These are phyloP conservation scores for Odocoileus hemionus DNA, from an alignment of 2,113 vertebrate genomes.

Conservation along the genomic window DNA sequence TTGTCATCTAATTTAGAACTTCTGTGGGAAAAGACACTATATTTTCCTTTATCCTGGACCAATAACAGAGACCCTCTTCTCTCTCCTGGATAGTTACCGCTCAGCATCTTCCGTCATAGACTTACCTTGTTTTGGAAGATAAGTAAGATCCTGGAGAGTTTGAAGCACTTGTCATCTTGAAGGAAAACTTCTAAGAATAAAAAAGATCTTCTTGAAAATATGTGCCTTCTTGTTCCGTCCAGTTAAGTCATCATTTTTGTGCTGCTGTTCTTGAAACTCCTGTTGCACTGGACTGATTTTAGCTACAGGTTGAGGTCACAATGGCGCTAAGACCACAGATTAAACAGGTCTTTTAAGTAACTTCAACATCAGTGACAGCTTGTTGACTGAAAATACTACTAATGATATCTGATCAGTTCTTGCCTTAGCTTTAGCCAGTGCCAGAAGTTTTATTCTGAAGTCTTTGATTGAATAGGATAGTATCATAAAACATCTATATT, in stretches of 20 bases:
- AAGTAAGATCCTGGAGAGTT: slow-evolving; percentile 29
- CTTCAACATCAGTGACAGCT: neutral
- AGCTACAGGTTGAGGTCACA: slow-evolving; percentile 65
- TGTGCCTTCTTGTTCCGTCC: neutral
- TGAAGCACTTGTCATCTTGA: slow-evolving; percentile 61
- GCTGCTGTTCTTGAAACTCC: slow-evolving; percentile 46
- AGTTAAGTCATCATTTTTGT: slow-evolving; percentile 58
- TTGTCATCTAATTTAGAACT: slow-evolving; percentile 51
- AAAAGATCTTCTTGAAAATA: slow-evolving; percentile 51
- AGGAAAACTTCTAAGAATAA: slow-evolving; percentile 47
- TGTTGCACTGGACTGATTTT: slow-evolving; percentile 36
- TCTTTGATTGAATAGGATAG: slow-evolving; percentile 23
- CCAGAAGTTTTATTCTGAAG: neutral
- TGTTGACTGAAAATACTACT: slow-evolving; percentile 38
- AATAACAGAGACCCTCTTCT: neutral
- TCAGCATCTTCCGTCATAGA: neutral
- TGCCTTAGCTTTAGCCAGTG: neutral
- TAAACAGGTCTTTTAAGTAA: slow-evolving; percentile 21
- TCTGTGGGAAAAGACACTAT: slow-evolving; percentile 47
- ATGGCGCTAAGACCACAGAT: slow-evolving; percentile 45
- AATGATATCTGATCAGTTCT: neutral
- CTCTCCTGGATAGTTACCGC: neutral
- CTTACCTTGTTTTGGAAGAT: slow-evolving; percentile 60
- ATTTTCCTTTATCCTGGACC: neutral
- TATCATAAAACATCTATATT: neutral